Base-by-base conservation (phyloP, 2,797 vertebrate species). In the Okamejei kenojei region DNA sequence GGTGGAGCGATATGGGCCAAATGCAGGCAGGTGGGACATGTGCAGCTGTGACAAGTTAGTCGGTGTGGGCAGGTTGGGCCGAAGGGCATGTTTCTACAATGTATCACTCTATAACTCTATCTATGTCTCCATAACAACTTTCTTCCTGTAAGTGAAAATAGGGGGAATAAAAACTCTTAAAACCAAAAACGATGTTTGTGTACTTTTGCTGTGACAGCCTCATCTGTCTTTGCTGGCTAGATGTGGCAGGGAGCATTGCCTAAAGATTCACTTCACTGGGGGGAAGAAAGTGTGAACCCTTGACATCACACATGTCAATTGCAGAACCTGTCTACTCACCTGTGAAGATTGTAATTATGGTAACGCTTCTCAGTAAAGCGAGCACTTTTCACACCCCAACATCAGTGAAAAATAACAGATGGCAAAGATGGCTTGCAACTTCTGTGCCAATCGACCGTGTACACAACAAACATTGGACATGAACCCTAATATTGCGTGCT, bases 351-450 rank as follows among this genome's bases (percentile, higher is more conserved):
- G 19, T 54, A 86, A n/a, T 63, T 63, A 63, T 63, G 63, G 17
- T 58, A 86, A 58, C 58, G 63, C 82, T 61, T 63, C 82, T 5
- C 58, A 63, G 82, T 63, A 86, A 63, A 63, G n/a, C 11, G 6
- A 86, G 61, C 82, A 86, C 58, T n/a, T 58, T 29, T 86, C 54
- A 86, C 58, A 86, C 82, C 58, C n/a, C 15, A 13, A 86, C 58
- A 86, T 86, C 58, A 32, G 13, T 63, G 82, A 61, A 86, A 86
- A n/a, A 86, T 86, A 63, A 61, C 58, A 86, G 82, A 32, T 63
- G 54, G 58, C 15, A 58, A 58, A 29, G 82, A 86, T 32, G 58
- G 11, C n/a, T 86, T n/a, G 63, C 82, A 29, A 86, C 63, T 63
- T 86, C 82, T 86, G 26, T 61, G 26, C n/a, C 1, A 29, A 76